A percentile compares a stretch with the other conserved stretches of the same genome.
Evolutionary conservation across 23 tunicate species (phyloP).

Genomic region (Ascidia mentula): DNA sequence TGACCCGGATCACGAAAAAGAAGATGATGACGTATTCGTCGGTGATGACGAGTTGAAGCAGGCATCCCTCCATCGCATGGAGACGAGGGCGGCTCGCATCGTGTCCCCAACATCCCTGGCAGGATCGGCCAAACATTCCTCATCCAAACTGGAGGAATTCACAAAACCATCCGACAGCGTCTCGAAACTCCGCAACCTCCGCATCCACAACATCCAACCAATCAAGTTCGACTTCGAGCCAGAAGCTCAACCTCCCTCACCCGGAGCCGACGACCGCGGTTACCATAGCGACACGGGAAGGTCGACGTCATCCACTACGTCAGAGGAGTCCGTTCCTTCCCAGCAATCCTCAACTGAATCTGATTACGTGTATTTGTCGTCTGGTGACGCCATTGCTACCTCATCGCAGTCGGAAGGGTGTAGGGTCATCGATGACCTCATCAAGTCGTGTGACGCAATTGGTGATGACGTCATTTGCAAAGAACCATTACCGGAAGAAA

Average conservation of each 20-base stretch:
- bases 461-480: background rate
- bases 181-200: background rate
- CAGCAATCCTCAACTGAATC: background rate
- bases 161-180: background rate
- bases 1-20: conserved; percentile 4
- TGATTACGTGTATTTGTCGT: background rate
- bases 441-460: conserved; percentile 16
- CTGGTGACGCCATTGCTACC: background rate
- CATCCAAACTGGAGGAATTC: background rate
- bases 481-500: background rate
- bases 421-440: conserved; percentile 14
- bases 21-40: conserved; percentile 28
- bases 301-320: conserved; percentile 8
- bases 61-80: conserved; percentile 1
- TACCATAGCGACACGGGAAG: conserved; percentile 24
- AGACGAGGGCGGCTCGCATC: background rate
- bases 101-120: background rate
- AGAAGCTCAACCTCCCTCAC: conserved; percentile 10
- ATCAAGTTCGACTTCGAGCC: background rate
- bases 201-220: background rate
- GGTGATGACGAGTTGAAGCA: background rate
- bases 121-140: background rate
- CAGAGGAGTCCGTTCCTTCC: background rate
- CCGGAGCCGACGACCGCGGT: conserved; percentile 24
- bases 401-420: background rate